Evolutionary conservation across 2,888 invertebrate species (phyloP).

Genomic region (Desoria tigrina): DNA sequence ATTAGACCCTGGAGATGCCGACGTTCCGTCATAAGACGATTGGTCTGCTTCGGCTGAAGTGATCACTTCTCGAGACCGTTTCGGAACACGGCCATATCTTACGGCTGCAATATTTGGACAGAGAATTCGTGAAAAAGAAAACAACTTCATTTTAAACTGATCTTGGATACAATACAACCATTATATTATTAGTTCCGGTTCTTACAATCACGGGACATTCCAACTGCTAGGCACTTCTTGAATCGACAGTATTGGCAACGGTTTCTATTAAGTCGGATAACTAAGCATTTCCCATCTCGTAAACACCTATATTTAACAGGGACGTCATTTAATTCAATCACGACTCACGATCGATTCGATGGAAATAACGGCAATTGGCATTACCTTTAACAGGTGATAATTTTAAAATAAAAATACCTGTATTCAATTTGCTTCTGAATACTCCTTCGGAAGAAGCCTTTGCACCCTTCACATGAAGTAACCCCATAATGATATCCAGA

Average conservation of each 20-base stretch:
- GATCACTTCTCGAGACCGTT: conserved; percentile 79
- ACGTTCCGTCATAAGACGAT: conserved; percentile 58
- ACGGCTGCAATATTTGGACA: conserved; percentile 69
- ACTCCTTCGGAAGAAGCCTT: conserved; percentile 94
- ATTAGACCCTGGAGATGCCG: conserved; percentile 55
- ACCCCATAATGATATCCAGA: conserved; percentile 98
- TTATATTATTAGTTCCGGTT: no score
- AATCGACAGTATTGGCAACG: conserved; percentile 95
- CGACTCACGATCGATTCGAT: no score
- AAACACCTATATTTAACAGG: conserved; percentile 69
- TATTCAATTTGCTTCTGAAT: conserved; percentile 97
- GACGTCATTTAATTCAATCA: conserved; percentile 12
- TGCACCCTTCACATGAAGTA: conserved; percentile 96
- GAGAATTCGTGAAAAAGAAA: conserved; percentile 8
- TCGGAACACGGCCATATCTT: conserved; percentile 93
- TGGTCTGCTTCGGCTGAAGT: conserved; percentile 59
- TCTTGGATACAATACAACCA: no score
- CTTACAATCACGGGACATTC: conserved; percentile 97
- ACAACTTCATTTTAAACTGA: no score
- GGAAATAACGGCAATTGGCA: neutral
- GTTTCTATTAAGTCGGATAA: conserved; percentile 89
- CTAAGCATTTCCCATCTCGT: conserved; percentile 89
- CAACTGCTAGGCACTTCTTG: conserved; percentile 93
- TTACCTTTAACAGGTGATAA: neutral
- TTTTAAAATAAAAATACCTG: conserved; percentile 58